Conservation (phyloP, 2,797 vertebrate genomes). For the Neosilurus mollespiculum region DNA sequence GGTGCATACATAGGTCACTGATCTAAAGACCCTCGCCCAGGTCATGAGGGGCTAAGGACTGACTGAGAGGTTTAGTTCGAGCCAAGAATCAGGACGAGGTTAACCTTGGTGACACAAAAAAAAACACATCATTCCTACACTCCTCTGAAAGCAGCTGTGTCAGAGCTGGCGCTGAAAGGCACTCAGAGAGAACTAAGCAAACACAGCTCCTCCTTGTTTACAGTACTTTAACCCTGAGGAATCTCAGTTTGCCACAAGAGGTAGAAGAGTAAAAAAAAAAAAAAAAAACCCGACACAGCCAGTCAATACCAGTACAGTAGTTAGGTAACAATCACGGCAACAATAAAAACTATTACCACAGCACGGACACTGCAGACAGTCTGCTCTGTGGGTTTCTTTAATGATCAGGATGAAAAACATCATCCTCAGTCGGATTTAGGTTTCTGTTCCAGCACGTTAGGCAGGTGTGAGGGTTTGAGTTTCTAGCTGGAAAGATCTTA, state of each 20-base stretch:
- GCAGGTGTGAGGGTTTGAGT: constrained; percentile 9
- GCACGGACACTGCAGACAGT: background rate
- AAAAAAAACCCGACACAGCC: background rate
- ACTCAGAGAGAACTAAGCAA: constrained; percentile 37
- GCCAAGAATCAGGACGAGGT: constrained; percentile 1
- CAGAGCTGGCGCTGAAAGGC: constrained; percentile 21
- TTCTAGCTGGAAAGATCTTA: background rate
- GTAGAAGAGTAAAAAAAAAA: constrained; percentile 4
- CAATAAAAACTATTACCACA: constrained; percentile 8
- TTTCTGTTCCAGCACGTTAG: background rate
- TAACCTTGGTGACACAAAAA: constrained; percentile 37
- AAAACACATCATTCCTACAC: constrained; percentile 32
- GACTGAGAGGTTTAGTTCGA: constrained; percentile 12
- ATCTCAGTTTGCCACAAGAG: constrained; percentile 34
- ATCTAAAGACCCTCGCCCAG: background rate
- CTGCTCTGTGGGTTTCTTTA: background rate
- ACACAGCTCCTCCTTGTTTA: constrained; percentile 40
- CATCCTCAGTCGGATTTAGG: background rate
- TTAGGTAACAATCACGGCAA: background rate
- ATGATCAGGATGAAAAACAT: background rate
- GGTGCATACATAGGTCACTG: constrained; percentile 10
- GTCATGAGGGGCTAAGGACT: constrained; percentile 32
- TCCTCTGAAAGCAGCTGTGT: constrained; percentile 16
- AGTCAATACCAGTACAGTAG: background rate
- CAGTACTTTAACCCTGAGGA: constrained; percentile 24